Evolutionary conservation across 2,797 vertebrate species (phyloP).

Genomic region (Chrosomus eos): DNA sequence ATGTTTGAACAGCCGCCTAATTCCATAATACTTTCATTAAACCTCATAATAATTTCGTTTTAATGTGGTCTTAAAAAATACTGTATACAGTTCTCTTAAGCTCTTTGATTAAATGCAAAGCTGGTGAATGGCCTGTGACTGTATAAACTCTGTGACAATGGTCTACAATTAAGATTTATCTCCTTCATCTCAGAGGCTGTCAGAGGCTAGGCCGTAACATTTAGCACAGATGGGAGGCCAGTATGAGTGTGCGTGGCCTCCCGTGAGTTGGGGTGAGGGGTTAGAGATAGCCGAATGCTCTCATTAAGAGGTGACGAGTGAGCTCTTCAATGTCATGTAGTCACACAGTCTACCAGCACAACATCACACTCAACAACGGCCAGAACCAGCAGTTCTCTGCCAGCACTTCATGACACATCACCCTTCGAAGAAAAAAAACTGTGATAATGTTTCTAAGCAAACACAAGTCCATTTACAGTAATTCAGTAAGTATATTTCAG

Average conservation of each 20-base stretch:
- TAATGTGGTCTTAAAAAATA: background rate
- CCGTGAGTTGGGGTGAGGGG: conserved; percentile 48
- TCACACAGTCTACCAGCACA: conserved; percentile 49
- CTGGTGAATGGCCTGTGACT: conserved; percentile 25
- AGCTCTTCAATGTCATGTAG: conserved; percentile 65
- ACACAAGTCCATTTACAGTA: conserved; percentile 28
- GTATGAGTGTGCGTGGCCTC: conserved; percentile 56
- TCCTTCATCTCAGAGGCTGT: conserved; percentile 66
- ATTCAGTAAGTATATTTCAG: conserved; percentile 37
- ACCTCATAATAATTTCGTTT: background rate
- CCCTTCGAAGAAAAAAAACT: conserved; percentile 5
- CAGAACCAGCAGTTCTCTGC: conserved; percentile 41
- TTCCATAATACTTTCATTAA: no score
- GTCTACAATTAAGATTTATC: conserved; percentile 64
- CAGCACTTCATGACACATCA: conserved; percentile 24
- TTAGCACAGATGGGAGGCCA: conserved; percentile 77
- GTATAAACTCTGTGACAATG: conserved; percentile 22
- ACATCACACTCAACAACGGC: conserved; percentile 9
- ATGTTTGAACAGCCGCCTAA: background rate
- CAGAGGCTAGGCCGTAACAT: conserved; percentile 71
- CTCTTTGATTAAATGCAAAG: conserved; percentile 26
- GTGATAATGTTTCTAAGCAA: conserved; percentile 33
- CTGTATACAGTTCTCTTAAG: background rate
- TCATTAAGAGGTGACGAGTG: conserved; percentile 84
- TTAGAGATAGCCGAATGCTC: conserved; percentile 71